Conservation (phyloP, 2,888 invertebrate species). For the Cephus spinipes region DNA sequence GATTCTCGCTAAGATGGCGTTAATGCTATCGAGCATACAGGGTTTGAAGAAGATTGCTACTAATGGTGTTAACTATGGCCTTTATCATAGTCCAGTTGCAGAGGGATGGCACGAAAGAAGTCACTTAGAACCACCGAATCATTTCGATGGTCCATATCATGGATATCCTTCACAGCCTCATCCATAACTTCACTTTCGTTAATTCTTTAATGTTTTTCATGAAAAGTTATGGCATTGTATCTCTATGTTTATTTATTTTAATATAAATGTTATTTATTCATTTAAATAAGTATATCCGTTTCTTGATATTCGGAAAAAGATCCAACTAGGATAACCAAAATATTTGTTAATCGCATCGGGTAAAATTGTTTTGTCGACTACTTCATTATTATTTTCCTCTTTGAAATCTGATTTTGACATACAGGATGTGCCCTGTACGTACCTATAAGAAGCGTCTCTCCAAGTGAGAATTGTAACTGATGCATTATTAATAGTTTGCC, state of each 20-base stretch:
- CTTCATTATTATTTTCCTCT: too few species aligned
- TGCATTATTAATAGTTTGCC: too few species aligned
- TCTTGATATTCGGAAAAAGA: too few species aligned
- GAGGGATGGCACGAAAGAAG: conserved; percentile 64
- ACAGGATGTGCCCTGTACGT: too few species aligned
- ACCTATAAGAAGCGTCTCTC: too few species aligned
- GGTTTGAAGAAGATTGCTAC: conserved; percentile 82
- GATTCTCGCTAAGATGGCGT: conserved; percentile 83
- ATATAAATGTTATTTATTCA: not conserved
- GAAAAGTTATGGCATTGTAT: conserved; percentile 4
- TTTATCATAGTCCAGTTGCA: conserved; percentile 73
- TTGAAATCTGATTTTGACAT: too few species aligned
- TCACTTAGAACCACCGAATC: conserved; percentile 53
- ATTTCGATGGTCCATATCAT: conserved; percentile 38
- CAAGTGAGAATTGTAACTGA: too few species aligned
- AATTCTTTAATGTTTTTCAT: not conserved
- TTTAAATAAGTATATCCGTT: too few species aligned
- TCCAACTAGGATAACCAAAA: too few species aligned
- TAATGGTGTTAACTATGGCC: conserved; percentile 81
- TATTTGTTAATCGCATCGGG: too few species aligned
- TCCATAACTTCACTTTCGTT: conserved; percentile 20
- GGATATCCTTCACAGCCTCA: conserved; percentile 28
- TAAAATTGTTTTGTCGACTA: too few species aligned
- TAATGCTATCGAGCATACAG: conserved; percentile 83
- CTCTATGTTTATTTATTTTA: conserved; percentile 28